Evolutionary conservation across 2,888 invertebrate species (phyloP), one percentile per base, ranked within the genome.

Genomic region (Peribatodes rhomboidaria): DNA sequence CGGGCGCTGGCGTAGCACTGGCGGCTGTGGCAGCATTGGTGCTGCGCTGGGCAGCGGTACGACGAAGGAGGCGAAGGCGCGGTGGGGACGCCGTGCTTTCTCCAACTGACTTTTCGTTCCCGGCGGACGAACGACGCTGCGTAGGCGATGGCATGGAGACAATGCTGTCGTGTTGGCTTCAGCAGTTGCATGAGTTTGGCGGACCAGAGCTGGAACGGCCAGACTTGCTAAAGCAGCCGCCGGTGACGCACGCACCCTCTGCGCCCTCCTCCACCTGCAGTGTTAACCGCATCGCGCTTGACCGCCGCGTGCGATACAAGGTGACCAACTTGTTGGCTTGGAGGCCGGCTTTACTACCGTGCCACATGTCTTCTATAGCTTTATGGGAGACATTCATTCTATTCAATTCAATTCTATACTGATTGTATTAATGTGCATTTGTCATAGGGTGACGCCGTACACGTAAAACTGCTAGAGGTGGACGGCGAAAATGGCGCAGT

Each of bases 381-480:
- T n/a, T n/a, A n/a, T n/a, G n/a, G n/a, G n/a, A n/a, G n/a, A n/a
- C n/a, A n/a, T n/a, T n/a, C n/a, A n/a, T n/a, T n/a, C n/a, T n/a
- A n/a, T n/a, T 6, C 27, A 27, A 27, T 4, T 27, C 3, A 27
- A 10, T n/a, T 6, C 14, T 39, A 14, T 14, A 4, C 14, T n/a
- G 6, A 3, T 7, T 18, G 2, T 6, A 3, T 6, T 10, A 27
- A n/a, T 9, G 14, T 4, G 13, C 14, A 10, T 18, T 31, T n/a
- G 2, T 55, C 88, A 33, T 93, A 97, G 97, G 98, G 98, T 1
- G 98, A 98, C 82, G 94, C 98, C 68, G 98, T 98, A 18, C 97
- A 97, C 84, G 94, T 98, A 81, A 97, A 97, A 86, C 96, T 96
- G 80, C 93, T 98, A 61, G 95, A 95, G 31, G 90, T 94, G 61